Conservation (phyloP, 2,113 vertebrate genomes). For the Struthidea cinerea region DNA sequence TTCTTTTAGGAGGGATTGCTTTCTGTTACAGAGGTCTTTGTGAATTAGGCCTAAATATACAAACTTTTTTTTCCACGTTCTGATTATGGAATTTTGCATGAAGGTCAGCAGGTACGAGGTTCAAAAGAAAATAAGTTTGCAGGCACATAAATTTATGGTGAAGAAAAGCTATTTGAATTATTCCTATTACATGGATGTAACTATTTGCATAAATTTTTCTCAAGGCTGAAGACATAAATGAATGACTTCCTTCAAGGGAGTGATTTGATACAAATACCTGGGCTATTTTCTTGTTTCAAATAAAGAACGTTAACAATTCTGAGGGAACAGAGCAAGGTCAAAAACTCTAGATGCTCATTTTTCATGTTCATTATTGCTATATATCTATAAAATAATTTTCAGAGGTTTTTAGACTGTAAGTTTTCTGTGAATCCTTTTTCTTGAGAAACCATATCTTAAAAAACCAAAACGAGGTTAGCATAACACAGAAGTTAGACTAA, state of each 20-base stretch:
- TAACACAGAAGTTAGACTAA: background rate
- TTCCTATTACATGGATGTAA: background rate
- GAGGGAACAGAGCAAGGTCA: background rate
- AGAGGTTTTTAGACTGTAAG: background rate
- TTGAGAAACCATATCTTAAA: background rate
- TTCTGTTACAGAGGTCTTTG: background rate
- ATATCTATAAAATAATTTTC: background rate
- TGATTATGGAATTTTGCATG: background rate
- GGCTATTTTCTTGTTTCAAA: background rate
- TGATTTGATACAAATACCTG: background rate
- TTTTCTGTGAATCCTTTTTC: background rate
- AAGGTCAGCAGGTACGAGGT: background rate
- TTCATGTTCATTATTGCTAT: background rate
- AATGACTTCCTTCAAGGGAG: background rate
- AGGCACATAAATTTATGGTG: background rate
- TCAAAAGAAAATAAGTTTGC: background rate
- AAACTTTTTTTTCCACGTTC: background rate
- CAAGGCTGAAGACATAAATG: background rate
- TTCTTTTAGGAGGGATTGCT: background rate
- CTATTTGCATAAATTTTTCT: background rate
- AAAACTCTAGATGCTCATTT: background rate
- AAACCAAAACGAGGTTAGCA: background rate
- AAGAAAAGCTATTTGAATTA: background rate
- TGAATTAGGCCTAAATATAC: background rate
- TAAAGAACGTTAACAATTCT: background rate